These are phyloP conservation scores for Phycodurus eques DNA, from an alignment of 2,113 vertebrate genomes.

Conservation along the genomic window DNA sequence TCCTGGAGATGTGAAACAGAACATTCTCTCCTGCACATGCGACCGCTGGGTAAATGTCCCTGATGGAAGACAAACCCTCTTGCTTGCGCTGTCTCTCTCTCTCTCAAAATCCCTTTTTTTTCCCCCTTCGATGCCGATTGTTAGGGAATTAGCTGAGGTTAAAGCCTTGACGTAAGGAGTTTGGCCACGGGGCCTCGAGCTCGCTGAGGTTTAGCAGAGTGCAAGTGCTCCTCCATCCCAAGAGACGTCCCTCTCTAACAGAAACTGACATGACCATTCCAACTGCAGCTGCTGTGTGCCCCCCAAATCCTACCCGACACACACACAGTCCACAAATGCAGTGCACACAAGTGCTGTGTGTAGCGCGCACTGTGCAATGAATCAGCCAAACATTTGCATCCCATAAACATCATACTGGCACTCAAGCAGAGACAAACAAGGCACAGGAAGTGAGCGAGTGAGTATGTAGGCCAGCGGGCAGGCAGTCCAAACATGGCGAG, in stretches of 20 bases:
- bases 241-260: slow-evolving; percentile 43
- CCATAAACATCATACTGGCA: slow-evolving; percentile 59
- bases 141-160: slow-evolving; percentile 30
- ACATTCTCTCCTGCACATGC: slow-evolving; percentile 8
- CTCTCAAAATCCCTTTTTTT: slow-evolving; percentile 1
- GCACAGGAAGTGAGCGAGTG: slow-evolving; percentile 52
- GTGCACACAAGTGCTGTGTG: slow-evolving; percentile 32
- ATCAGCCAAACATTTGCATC: slow-evolving; percentile 63
- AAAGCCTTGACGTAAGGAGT: slow-evolving; percentile 27
- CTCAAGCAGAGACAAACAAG: slow-evolving; percentile 62
- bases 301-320: slow-evolving; percentile 20
- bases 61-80: slow-evolving; percentile 1
- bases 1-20: slow-evolving; percentile 26
- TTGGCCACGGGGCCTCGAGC: slow-evolving; percentile 30
- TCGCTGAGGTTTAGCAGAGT: slow-evolving; percentile 19
- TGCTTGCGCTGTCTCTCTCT: neutral
- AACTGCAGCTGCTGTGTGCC: slow-evolving; percentile 56
- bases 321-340: slow-evolving; percentile 20
- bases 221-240: slow-evolving; percentile 20
- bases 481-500: slow-evolving; percentile 32
- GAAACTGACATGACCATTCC: slow-evolving; percentile 52
- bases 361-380: slow-evolving; percentile 47
- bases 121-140: slow-evolving; percentile 12
- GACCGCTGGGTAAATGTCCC: slow-evolving; percentile 18
- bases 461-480: slow-evolving; percentile 51